These are phyloP conservation scores for Phrynosoma blainvillii DNA, from an alignment of 2,113 vertebrate species.

Conservation along the genomic window DNA sequence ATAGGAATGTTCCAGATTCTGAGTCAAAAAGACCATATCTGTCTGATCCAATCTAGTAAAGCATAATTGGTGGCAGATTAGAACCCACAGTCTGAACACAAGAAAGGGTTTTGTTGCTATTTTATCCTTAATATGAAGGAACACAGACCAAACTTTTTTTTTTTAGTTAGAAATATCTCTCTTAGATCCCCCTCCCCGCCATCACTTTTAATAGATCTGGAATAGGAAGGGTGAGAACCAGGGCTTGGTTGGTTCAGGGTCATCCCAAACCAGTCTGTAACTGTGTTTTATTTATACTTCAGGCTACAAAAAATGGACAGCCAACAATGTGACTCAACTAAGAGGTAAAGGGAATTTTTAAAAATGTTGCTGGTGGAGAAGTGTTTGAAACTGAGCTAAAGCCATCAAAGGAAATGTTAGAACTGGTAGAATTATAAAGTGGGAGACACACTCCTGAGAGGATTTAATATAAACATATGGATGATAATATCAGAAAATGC, in stretches of 20 bases:
- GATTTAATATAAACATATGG: neutral
- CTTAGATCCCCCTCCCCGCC: too few species aligned
- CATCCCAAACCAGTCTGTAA: neutral
- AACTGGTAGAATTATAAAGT: neutral
- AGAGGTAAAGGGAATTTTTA: neutral
- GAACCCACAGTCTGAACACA: neutral
- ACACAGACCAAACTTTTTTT: neutral
- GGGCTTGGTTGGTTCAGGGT: neutral
- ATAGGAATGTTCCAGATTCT: neutral
- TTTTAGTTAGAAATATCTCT: neutral
- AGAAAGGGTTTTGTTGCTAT: too few species aligned
- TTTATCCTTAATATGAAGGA: neutral
- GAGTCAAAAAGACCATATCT: too few species aligned
- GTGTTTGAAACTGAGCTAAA: neutral
- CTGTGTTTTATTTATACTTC: neutral
- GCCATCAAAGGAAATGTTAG: neutral
- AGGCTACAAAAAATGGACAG: neutral
- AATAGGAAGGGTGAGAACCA: neutral
- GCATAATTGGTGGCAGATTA: neutral
- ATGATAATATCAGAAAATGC: neutral
- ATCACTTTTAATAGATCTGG: neutral
- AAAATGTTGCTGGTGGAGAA: neutral
- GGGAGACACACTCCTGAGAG: too few species aligned
- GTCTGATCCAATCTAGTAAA: neutral
- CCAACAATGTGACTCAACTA: neutral